Base-by-base conservation (phyloP, 1,140 invertebrate species). In the Cephus cinctus region DNA sequence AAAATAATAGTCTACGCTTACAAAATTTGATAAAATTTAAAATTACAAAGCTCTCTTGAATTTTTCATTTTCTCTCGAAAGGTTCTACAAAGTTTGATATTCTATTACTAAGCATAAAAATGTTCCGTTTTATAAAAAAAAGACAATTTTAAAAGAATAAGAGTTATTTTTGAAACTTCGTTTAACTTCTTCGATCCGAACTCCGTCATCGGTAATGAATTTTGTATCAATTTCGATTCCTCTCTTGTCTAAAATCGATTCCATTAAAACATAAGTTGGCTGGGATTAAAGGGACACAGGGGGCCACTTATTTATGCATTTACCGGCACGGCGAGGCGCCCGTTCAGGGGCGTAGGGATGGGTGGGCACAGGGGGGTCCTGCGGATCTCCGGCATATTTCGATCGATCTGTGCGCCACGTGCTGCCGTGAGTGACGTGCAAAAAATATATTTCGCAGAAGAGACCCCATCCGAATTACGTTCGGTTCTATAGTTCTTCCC, bases 321-420 rank as follows among this genome's bases (percentile, higher is more conserved):
- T 61, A 44, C 42, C 57, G 56, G 43, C 6, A 21, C 30, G 23
- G 38, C 44, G 50, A 56, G 56, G 36, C 51, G 40, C n/a, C n/a
- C n/a, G n/a, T n/a, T n/a, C n/a, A n/a, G n/a, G n/a, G n/a, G n/a
- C n/a, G n/a, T n/a, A n/a, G n/a, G n/a, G n/a, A n/a, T n/a, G n/a
- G n/a, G n/a, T n/a, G n/a, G n/a, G n/a, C n/a, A n/a, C n/a, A n/a
- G n/a, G n/a, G n/a, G n/a, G n/a, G n/a, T n/a, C 15, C 34, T 34
- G 51, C 47, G 49, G 50, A 60, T 63, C 56, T 51, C 54, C 43
- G 57, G 52, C 52, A 60, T 61, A 59, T 67, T 65, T 61, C 61
- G 57, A 69, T 69, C 67, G 67, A 69, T 65, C 64, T 61, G 61
- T 59, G 64, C 64, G 63, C 61, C 66, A 69, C 64, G 64, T 69